phyloP scores from a whole-genome alignment of 2,797 vertebrate species.

The Syngnathus rostellatus region DNA sequence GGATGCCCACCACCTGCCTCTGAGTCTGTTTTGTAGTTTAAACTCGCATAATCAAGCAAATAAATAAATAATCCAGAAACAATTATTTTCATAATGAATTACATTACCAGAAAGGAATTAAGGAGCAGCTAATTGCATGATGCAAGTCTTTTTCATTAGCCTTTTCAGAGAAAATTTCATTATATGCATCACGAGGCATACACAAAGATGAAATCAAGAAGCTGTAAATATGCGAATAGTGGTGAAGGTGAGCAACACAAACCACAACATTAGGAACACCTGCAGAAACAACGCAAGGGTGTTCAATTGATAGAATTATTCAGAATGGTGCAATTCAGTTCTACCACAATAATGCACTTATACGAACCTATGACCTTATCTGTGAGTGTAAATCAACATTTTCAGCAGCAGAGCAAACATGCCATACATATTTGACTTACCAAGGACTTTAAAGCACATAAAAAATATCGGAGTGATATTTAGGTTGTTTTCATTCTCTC shows the following conservation, averaged over 20 bases:
- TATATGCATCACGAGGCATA: slow-evolving; percentile 70
- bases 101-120: slow-evolving; percentile 68
- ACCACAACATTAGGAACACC: neutral
- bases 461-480: neutral
- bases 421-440: neutral
- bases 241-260: slow-evolving; percentile 29
- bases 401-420: neutral
- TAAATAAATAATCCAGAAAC: slow-evolving; percentile 61
- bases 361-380: neutral
- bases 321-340: neutral
- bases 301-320: neutral
- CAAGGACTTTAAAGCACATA: neutral
- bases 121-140: slow-evolving; percentile 65
- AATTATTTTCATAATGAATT: slow-evolving; percentile 65
- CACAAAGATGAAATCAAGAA: slow-evolving; percentile 46
- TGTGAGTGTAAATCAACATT: neutral
- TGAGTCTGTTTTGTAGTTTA: slow-evolving; percentile 67
- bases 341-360: neutral
- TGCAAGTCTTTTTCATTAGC: slow-evolving; percentile 67
- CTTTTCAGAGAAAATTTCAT: slow-evolving; percentile 66
- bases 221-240: slow-evolving; percentile 63
- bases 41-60: slow-evolving; percentile 63
- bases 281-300: slow-evolving; percentile 24
- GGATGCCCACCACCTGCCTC: slow-evolving; percentile 47
- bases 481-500: neutral